Evolutionary conservation across 2,888 invertebrate species (phyloP).

Genomic region (Cistogaster globosa): DNA sequence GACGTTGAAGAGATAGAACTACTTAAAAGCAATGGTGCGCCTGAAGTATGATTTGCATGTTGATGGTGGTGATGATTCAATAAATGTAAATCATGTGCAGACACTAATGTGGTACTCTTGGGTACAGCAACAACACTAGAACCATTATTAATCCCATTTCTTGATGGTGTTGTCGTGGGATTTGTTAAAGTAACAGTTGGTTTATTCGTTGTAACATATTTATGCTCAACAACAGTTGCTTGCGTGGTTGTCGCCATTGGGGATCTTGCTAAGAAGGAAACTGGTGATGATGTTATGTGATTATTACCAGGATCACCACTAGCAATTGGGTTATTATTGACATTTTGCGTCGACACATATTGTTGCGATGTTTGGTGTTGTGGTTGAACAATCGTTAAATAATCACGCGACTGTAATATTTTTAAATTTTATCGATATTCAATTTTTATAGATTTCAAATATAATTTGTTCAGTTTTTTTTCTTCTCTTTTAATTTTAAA

Average conservation of each 20-base stretch:
- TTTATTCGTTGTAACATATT: slow-evolving; percentile 54
- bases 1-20: slow-evolving; percentile 35
- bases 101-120: slow-evolving; percentile 45
- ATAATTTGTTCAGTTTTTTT: slow-evolving; percentile 5
- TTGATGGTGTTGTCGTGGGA: slow-evolving; percentile 22
- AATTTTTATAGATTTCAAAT: slow-evolving; percentile 14
- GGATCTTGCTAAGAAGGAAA: slow-evolving; percentile 63
- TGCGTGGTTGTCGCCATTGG: slow-evolving; percentile 71
- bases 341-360: slow-evolving; percentile 51
- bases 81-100: slow-evolving; percentile 52
- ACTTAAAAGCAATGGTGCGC: slow-evolving; percentile 32
- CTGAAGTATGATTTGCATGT: slow-evolving; percentile 36
- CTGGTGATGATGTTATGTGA: slow-evolving; percentile 23
- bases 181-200: slow-evolving; percentile 44
- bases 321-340: slow-evolving; percentile 22
- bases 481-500: slow-evolving; percentile 2
- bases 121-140: slow-evolving; percentile 30
- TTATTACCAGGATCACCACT: slow-evolving; percentile 21
- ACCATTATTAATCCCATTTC: slow-evolving; percentile 24
- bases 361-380: slow-evolving; percentile 17
- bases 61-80: slow-evolving; percentile 51
- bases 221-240: slow-evolving; percentile 49
- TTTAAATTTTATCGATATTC: slow-evolving; percentile 41
- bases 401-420: slow-evolving; percentile 63
- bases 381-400: slow-evolving; percentile 40